Evolutionary conservation across 37 sponge, comb jelly and placozoan genomes (phyloP).

Genomic region (Mnemiopsis leidyi): DNA sequence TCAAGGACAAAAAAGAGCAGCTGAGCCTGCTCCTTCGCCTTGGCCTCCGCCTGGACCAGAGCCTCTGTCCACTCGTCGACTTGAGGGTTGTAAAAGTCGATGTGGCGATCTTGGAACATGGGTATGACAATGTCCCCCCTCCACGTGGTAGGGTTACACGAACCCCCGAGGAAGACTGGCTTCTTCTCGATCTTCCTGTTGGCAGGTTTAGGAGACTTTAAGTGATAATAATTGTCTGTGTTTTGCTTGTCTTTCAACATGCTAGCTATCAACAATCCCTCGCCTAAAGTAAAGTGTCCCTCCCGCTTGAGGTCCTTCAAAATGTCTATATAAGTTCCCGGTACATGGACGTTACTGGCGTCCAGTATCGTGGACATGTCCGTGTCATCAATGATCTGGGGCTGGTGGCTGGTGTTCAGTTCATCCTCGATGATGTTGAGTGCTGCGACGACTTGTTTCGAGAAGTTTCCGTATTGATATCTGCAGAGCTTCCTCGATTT

Average conservation of each 20-base stretch:
- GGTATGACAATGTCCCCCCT: constrained; percentile 79
- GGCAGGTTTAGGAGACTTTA: background rate
- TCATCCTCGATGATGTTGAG: constrained; percentile 43
- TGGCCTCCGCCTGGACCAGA: constrained; percentile 83
- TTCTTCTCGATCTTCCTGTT: background rate
- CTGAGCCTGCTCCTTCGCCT: constrained; percentile 77
- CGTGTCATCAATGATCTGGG: background rate
- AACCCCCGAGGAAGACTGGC: constrained; percentile 87
- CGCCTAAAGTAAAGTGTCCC: background rate
- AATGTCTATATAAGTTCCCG: constrained; percentile 28
- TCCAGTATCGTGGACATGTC: background rate
- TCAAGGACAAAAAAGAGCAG: constrained; percentile 84
- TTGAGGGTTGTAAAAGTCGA: constrained; percentile 93
- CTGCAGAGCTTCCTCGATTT: constrained; percentile 10
- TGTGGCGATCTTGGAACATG: constrained; percentile 66
- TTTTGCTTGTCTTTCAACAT: constrained; percentile 11
- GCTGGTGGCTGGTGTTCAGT: background rate
- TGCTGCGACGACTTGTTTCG: background rate
- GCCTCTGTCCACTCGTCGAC: constrained; percentile 90
- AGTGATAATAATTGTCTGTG: constrained; percentile 16
- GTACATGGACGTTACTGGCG: background rate
- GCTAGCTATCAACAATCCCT: constrained; percentile 12
- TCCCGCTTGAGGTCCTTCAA: constrained; percentile 6
- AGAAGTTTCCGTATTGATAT: background rate
- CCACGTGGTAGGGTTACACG: constrained; percentile 97